Evolutionary conservation across 1,140 invertebrate species (phyloP).

Genomic region (Homarus americanus): DNA sequence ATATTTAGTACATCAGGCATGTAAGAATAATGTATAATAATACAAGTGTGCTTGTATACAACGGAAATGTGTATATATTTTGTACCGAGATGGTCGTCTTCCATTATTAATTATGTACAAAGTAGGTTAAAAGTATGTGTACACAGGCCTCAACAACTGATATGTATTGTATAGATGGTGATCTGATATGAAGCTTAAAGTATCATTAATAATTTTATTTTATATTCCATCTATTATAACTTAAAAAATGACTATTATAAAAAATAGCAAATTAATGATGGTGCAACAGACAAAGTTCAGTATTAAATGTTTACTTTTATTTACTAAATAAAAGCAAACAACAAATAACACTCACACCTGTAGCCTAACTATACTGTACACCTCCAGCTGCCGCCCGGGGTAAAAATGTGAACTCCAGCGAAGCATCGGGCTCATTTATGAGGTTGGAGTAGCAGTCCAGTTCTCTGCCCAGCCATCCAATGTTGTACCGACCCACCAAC

Average conservation of each 20-base stretch:
- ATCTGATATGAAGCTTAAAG: slow-evolving; percentile 19
- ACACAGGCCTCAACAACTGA: slow-evolving; percentile 24
- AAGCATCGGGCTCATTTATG: slow-evolving; percentile 87
- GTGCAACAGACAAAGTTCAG: too few relatives aligned
- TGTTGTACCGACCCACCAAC: slow-evolving; percentile 84
- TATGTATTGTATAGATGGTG: slow-evolving; percentile 3
- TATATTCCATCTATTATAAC: not conserved
- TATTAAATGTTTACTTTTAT: too few relatives aligned
- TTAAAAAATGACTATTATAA: too few relatives aligned
- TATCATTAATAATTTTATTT: not conserved
- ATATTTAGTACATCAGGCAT: slow-evolving; percentile 46
- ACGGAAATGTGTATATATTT: slow-evolving; percentile 62
- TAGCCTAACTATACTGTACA: not conserved
- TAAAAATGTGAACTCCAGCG: slow-evolving; percentile 50
- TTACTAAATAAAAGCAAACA: too few relatives aligned
- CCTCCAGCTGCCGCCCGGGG: slow-evolving; percentile 13
- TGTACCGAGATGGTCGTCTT: slow-evolving; percentile 61
- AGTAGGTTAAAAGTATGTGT: slow-evolving; percentile 61
- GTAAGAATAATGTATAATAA: slow-evolving; percentile 7
- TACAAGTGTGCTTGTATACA: slow-evolving; percentile 37
- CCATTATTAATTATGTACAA: slow-evolving; percentile 60
- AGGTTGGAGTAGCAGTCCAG: slow-evolving; percentile 84
- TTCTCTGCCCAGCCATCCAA: slow-evolving; percentile 83
- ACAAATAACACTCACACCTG: too few relatives aligned
- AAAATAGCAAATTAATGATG: too few relatives aligned